Conservation (phyloP, 2,113 vertebrate genomes). For the Myrmophylax atrothorax region DNA sequence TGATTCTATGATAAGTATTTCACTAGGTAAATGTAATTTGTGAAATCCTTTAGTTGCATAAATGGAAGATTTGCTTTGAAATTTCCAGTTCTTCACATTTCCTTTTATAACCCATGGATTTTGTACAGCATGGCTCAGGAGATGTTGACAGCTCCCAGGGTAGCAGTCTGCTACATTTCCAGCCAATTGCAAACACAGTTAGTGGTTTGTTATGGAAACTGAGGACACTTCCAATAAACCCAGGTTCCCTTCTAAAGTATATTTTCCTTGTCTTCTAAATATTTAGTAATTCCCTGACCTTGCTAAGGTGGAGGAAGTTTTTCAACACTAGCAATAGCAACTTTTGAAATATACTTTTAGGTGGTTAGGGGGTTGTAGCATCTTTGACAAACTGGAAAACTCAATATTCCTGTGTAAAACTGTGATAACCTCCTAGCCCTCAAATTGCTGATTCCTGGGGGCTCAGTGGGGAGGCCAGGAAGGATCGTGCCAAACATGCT, state of each 20-base stretch:
- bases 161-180: background rate
- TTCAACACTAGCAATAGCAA: background rate
- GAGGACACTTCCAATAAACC: background rate
- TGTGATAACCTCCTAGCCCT: background rate
- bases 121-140: background rate
- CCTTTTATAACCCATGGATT: background rate
- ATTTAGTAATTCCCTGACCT: background rate
- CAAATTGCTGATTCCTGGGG: background rate
- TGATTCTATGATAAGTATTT: too few relatives aligned
- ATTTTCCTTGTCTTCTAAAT: background rate
- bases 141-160: background rate
- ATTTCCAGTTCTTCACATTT: background rate
- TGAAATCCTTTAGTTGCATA: background rate
- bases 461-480: background rate
- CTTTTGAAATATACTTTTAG: background rate
- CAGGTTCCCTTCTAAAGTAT: background rate
- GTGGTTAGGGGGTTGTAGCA: background rate
- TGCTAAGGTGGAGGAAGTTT: background rate
- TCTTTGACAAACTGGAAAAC: background rate
- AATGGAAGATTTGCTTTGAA: background rate
- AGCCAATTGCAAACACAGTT: background rate
- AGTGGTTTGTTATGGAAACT: background rate
- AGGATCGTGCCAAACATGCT: background rate
- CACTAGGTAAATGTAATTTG: background rate
- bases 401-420: background rate